Evolutionary conservation across 2,797 vertebrate species (phyloP), one percentile per base, ranked within the genome.

Genomic region (Kryptolebias ocellatus): DNA sequence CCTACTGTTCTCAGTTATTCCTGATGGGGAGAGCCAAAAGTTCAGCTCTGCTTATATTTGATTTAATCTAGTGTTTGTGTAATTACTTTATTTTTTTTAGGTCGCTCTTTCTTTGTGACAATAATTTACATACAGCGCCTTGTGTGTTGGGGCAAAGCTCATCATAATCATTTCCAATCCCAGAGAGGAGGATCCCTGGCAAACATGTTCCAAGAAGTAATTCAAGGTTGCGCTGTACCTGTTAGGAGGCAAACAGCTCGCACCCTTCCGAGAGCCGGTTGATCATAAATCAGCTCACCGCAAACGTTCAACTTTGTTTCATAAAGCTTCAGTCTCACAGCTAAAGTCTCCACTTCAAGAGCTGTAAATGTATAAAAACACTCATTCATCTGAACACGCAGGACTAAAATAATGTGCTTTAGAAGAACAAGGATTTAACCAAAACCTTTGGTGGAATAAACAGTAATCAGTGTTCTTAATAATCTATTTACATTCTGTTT

Each of bases 121-220:
- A 9, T 56, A 8, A 51, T 45, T 5, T 44, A 57, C 39, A 24
- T 6, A 54, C 15, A 54, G 37, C 55, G 15, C 31, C 52, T 62
- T 9, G 17, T 15, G 27, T 12, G 29, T 53, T 61, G 1, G 2
- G 64, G 27, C 14, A 47, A 57, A 5, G 11, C 14, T 53, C 0
- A 39, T 80, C 64, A 11, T 56, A 44, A 60, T 64, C 52, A 45
- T 57, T 29, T 65, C 46, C 59, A 66, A 73, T 1, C 54, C n/a
- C 31, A 37, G 5, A 10, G 6, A 60, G 28, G 45, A 62, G 27
- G 16, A 66, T 64, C 18, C 2, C 63, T 24, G 42, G 4, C n/a
- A 64, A 67, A 39, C 0, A 0, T 28, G 8, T 47, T 59, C 14
- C 24, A 61, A 51, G 59, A 74, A 61, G 34, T 61, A 29, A 5